phyloP scores from a whole-genome alignment of 2,888 invertebrate species.

The Cheilosia scutellata region DNA sequence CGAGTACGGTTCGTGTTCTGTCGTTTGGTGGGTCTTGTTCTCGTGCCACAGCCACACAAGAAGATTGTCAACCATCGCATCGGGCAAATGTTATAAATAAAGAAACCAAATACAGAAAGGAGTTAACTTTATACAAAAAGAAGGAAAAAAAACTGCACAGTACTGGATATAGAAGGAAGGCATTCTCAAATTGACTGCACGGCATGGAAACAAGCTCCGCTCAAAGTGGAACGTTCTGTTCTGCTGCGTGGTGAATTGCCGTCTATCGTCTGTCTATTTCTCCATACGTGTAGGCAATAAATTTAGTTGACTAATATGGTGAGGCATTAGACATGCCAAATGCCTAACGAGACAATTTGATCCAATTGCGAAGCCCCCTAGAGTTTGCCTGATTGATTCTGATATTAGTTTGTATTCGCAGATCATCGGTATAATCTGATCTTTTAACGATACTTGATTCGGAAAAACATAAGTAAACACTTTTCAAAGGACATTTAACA shows the following conservation, averaged over 20 bases:
- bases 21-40: conserved; percentile 70
- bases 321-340: conserved; percentile 71
- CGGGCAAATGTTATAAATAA: conserved; percentile 37
- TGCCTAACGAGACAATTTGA: conserved; percentile 72
- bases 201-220: conserved; percentile 59
- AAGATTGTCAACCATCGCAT: conserved; percentile 71
- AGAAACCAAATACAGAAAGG: conserved; percentile 61
- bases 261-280: conserved; percentile 66
- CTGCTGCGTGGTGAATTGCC: conserved; percentile 68
- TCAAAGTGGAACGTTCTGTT: conserved; percentile 45
- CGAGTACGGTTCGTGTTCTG: conserved; percentile 54
- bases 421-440: conserved; percentile 20
- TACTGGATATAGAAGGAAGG: conserved; percentile 59
- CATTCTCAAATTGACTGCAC: conserved; percentile 65
- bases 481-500: neutral
- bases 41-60: conserved; percentile 74
- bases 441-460: neutral
- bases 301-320: conserved; percentile 71
- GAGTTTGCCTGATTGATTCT: conserved; percentile 22
- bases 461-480: neutral
- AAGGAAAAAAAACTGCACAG: conserved; percentile 30
- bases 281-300: conserved; percentile 70
- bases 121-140: conserved; percentile 34
- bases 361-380: conserved; percentile 57
- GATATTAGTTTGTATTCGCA: conserved; percentile 10